phyloP scores from a whole-genome alignment of 2,888 invertebrate genomes.

The Ctena decussata region DNA sequence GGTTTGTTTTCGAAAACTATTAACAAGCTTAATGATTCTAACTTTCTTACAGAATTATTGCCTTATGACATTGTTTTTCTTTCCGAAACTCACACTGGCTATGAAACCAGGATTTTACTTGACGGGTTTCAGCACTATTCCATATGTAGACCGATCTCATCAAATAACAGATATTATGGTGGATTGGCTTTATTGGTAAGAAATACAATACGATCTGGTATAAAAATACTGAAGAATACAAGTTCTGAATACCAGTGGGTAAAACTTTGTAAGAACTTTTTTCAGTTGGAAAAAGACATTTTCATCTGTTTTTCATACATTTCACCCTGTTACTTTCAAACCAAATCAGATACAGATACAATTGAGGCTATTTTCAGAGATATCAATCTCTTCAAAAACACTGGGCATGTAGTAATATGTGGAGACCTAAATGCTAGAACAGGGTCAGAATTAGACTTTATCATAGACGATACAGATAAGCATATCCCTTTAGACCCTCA shows the following conservation, averaged over 20 bases:
- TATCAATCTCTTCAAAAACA: neutral
- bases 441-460: neutral
- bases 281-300: neutral
- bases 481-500: neutral
- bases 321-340: neutral
- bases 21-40: neutral
- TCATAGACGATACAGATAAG: neutral
- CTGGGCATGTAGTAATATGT: neutral
- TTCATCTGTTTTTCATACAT: conserved; percentile 3
- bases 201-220: neutral
- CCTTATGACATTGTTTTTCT: neutral
- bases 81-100: neutral
- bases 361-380: neutral
- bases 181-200: neutral
- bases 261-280: neutral
- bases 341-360: neutral
- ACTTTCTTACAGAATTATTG: neutral
- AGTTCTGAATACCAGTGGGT: neutral
- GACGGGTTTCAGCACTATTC: neutral
- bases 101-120: neutral
- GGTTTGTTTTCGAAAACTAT: neutral
- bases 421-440: conserved; percentile 2
- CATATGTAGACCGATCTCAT: neutral
- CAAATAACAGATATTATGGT: neutral
- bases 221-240: neutral